Conservation (phyloP, 1,140 invertebrate species). For the Megalopta genalis region DNA sequence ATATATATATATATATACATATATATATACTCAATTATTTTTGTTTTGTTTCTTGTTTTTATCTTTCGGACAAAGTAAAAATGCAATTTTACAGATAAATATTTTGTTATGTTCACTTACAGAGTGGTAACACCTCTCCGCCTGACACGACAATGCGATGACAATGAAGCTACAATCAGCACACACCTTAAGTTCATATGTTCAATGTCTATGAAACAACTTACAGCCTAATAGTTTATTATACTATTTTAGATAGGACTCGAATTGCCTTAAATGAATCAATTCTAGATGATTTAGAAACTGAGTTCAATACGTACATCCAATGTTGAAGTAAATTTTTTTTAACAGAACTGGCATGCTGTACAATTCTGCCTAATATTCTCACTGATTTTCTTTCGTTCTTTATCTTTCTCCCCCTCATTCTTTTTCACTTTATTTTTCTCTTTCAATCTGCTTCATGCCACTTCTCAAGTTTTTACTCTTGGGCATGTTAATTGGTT, state of each 20-base stretch:
- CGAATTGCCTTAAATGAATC: slow-evolving; percentile 53
- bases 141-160: slow-evolving; percentile 79
- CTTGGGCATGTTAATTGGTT: slow-evolving; percentile 49
- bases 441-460: slow-evolving; percentile 59
- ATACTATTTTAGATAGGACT: slow-evolving; percentile 67
- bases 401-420: slow-evolving; percentile 32
- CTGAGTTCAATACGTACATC: slow-evolving; percentile 76
- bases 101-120: slow-evolving; percentile 79
- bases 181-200: slow-evolving; percentile 78
- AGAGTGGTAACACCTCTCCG: slow-evolving; percentile 79
- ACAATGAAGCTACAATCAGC: slow-evolving; percentile 79
- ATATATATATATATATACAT: slow-evolving; percentile 10
- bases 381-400: slow-evolving; percentile 42
- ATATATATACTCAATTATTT: background rate
- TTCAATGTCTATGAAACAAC: slow-evolving; percentile 73
- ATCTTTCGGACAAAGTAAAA: slow-evolving; percentile 63
- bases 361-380: slow-evolving; percentile 66
- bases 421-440: background rate
- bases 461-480: slow-evolving; percentile 63
- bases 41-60: background rate
- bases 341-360: slow-evolving; percentile 69
- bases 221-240: slow-evolving; percentile 73
- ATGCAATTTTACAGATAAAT: slow-evolving; percentile 74
- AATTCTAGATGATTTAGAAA: slow-evolving; percentile 68
- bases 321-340: slow-evolving; percentile 70